Evolutionary conservation across 2,797 vertebrate species (phyloP).

Genomic region (Ibycter americanus): DNA sequence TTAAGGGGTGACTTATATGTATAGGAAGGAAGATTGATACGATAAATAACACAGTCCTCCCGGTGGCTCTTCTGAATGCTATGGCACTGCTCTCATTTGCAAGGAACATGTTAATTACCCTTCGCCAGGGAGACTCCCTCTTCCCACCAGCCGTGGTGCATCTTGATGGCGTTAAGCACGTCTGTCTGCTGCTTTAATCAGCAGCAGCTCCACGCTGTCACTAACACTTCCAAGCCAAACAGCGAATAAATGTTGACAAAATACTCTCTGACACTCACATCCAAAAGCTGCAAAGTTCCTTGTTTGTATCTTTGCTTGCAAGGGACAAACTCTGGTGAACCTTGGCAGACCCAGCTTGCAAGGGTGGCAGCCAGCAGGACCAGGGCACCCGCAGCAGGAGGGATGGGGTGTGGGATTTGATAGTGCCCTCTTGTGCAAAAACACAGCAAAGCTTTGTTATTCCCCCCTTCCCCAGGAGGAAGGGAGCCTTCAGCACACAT

Average conservation of each 20-base stretch:
- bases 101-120: slow-evolving; percentile 20
- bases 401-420: background rate
- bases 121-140: background rate
- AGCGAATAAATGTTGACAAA: slow-evolving; percentile 61
- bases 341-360: background rate
- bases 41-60: slow-evolving; percentile 1
- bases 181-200: slow-evolving; percentile 30
- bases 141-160: background rate
- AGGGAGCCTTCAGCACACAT: background rate
- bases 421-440: background rate
- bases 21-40: background rate
- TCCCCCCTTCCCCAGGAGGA: background rate
- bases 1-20: background rate
- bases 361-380: background rate
- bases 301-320: background rate
- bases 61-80: background rate
- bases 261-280: background rate
- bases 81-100: background rate
- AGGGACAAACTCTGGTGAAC: background rate
- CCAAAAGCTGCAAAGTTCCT: background rate
- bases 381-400: background rate
- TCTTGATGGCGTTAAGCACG: background rate
- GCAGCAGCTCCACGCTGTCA: background rate
- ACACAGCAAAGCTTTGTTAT: background rate
- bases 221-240: slow-evolving; percentile 31